A percentile compares a stretch with the other conserved stretches of the same genome.
Evolutionary conservation across 35 echinoderm and acorn worm species (phyloP).

Genomic region (Stichopus chloronotus): DNA sequence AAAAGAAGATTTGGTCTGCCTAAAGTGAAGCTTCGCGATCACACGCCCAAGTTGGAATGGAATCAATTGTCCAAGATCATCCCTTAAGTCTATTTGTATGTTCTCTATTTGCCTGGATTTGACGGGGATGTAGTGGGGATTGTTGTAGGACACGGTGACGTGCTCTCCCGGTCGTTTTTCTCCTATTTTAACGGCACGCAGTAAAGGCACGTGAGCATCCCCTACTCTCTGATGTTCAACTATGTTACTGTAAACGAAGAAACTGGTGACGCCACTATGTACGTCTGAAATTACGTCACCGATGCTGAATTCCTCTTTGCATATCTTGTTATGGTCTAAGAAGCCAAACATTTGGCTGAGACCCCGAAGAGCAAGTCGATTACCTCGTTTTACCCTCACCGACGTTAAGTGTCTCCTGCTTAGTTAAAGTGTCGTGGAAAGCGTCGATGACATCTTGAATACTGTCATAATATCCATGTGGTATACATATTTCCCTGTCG

Average conservation of each 20-base stretch:
- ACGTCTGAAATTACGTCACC: slow-evolving; percentile 23
- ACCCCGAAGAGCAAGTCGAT: background rate
- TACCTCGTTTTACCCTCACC: background rate
- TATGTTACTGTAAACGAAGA: slow-evolving; percentile 6
- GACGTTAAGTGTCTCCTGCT: background rate
- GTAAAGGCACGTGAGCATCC: slow-evolving; percentile 10
- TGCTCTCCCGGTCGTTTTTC: slow-evolving; percentile 18
- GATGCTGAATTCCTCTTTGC: slow-evolving; percentile 1
- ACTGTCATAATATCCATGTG: background rate
- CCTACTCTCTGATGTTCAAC: slow-evolving; percentile 36
- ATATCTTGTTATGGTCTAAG: slow-evolving; percentile 25
- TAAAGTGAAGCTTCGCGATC: slow-evolving; percentile 65
- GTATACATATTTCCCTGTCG: slow-evolving; percentile 14
- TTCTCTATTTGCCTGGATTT: slow-evolving; percentile 58
- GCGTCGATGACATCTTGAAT: background rate
- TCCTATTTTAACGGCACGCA: slow-evolving; percentile 28
- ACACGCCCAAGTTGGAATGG: slow-evolving; percentile 67
- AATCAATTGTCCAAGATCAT: slow-evolving; percentile 43
- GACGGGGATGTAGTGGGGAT: slow-evolving; percentile 60
- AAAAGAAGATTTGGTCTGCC: background rate
- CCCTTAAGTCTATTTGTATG: slow-evolving; percentile 72
- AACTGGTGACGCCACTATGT: slow-evolving; percentile 11
- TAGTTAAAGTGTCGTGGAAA: background rate
- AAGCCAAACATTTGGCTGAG: slow-evolving; percentile 43
- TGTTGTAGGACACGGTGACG: slow-evolving; percentile 42